Evolutionary conservation across 2,113 vertebrate species (phyloP).

Genomic region (Microtus ochrogaster): DNA sequence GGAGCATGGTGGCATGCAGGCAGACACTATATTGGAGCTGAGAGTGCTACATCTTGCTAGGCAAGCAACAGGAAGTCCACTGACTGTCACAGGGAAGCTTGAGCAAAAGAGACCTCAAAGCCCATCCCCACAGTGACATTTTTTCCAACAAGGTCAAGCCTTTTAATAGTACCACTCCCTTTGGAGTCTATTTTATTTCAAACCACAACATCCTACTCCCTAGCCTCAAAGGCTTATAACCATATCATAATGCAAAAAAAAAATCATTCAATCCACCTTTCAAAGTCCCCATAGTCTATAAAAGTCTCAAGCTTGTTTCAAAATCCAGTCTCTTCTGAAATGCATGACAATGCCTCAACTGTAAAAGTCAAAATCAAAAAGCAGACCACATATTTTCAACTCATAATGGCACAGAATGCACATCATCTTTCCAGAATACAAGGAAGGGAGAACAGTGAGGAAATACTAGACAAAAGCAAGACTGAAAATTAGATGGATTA

Average conservation of each 20-base stretch:
- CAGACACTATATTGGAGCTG: not conserved
- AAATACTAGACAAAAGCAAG: not conserved
- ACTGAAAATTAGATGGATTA: not conserved
- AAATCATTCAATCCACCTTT: not conserved
- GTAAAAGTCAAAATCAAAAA: not conserved
- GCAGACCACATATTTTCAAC: not conserved
- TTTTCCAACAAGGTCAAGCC: not conserved
- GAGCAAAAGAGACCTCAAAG: not conserved
- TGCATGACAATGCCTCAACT: not conserved
- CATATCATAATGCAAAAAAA: not conserved
- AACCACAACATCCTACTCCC: too few relatives aligned
- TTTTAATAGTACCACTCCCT: not conserved
- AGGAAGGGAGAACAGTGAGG: not conserved
- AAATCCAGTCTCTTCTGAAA: not conserved
- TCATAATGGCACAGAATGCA: not conserved
- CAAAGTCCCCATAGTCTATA: not conserved
- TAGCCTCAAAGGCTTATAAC: too few relatives aligned
- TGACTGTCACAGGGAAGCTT: not conserved
- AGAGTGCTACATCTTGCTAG: not conserved
- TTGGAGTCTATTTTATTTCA: too few relatives aligned
- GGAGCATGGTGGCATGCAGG: not conserved
- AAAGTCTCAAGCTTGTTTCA: not conserved
- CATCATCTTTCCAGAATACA: not conserved
- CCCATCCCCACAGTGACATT: not conserved
- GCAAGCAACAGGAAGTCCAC: not conserved